A percentile compares a stretch with the other conserved stretches of the same genome.
phyloP scores from a whole-genome alignment of 2,113 vertebrate genomes.

The Channa argus region DNA sequence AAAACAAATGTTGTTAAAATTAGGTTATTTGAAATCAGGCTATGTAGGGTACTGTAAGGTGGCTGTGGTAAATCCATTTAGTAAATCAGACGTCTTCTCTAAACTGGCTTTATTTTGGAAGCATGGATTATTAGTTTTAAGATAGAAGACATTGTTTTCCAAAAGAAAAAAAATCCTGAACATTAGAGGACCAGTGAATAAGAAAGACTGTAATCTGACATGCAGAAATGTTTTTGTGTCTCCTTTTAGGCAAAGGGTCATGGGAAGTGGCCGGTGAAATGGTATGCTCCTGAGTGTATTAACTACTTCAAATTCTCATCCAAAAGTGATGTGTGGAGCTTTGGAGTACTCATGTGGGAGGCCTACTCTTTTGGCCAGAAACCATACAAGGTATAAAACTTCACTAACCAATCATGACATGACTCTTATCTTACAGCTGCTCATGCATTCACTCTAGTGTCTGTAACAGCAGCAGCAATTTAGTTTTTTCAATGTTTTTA shows the following conservation, averaged over 20 bases:
- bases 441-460: background rate
- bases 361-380: constrained; percentile 94
- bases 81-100: no score
- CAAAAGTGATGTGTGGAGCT: constrained; percentile 99
- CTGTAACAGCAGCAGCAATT: no score
- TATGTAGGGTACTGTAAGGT: no score
- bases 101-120: no score
- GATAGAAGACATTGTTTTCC: no score
- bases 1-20: no score
- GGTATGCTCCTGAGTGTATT: constrained; percentile 98
- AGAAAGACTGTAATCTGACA: background rate
- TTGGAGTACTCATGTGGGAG: constrained; percentile 98
- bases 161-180: no score
- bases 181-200: no score
- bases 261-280: constrained; percentile 98
- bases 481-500: no score
- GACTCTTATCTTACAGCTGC: background rate
- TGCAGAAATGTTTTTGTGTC: background rate
- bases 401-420: background rate
- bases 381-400: constrained; percentile 90
- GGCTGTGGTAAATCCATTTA: no score
- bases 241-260: constrained; percentile 88
- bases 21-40: no score
- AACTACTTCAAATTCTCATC: constrained; percentile 96
- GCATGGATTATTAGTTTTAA: no score